phyloP scores from a whole-genome alignment of 2,888 invertebrate species.

The Fragum fragum region DNA sequence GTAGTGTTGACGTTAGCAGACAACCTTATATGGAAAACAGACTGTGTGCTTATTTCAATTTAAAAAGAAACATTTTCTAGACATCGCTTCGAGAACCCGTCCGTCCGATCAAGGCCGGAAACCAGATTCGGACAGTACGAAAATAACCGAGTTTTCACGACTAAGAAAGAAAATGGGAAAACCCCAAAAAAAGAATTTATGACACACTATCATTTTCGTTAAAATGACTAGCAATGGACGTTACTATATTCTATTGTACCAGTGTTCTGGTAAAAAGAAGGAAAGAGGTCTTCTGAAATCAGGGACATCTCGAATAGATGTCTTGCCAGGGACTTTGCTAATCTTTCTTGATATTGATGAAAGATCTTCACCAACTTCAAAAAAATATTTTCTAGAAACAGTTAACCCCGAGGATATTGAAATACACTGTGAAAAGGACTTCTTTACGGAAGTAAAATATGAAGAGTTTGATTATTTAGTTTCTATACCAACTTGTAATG shows the following conservation, averaged over 20 bases:
- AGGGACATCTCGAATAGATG: constrained; percentile 72
- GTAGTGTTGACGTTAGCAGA: constrained; percentile 24
- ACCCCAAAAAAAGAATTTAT: neutral
- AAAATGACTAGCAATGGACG: constrained; percentile 40
- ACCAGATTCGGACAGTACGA: too few relatives aligned
- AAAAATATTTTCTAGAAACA: constrained; percentile 62
- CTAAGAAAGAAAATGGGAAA: constrained; percentile 8
- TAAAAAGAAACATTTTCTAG: too few relatives aligned
- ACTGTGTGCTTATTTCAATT: neutral
- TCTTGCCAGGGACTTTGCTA: constrained; percentile 78
- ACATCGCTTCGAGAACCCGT: too few relatives aligned
- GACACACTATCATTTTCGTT: constrained; percentile 8
- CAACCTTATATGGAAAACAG: constrained; percentile 22
- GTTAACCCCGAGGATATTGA: constrained; percentile 74
- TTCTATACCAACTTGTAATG: constrained; percentile 80
- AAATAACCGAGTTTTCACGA: neutral
- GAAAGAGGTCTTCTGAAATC: constrained; percentile 67
- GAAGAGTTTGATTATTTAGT: constrained; percentile 70
- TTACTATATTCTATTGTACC: constrained; percentile 73
- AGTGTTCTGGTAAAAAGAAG: constrained; percentile 77
- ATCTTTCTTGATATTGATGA: constrained; percentile 44
- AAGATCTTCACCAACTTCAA: constrained; percentile 8
- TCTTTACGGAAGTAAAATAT: constrained; percentile 64
- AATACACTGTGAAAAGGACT: constrained; percentile 64
- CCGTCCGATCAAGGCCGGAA: too few relatives aligned